Percentiles rank a stretch among this genome's conserved stretches.
Evolutionary conservation across 1,140 invertebrate species (phyloP).

Genomic region (Papilio aristodemus): DNA sequence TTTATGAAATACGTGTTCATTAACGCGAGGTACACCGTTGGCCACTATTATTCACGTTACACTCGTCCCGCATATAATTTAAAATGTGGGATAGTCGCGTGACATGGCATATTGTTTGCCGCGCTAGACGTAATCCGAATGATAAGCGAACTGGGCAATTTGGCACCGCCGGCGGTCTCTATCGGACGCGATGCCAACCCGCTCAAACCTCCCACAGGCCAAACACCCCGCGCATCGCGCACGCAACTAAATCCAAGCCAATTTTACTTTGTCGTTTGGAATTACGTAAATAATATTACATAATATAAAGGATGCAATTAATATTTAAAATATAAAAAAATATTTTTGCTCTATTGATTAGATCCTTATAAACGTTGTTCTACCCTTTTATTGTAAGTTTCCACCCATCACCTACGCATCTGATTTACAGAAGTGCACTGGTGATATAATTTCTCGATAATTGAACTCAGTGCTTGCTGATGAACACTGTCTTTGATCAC

Average conservation of each 20-base stretch:
- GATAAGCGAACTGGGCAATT: constrained; percentile 74
- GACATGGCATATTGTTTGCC: constrained; percentile 50
- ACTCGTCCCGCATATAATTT: constrained; percentile 42
- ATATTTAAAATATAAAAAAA: too few species aligned
- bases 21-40: neutral
- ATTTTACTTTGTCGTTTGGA: constrained; percentile 55
- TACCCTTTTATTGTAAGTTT: too few species aligned
- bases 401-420: too few species aligned
- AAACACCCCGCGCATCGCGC: constrained; percentile 36
- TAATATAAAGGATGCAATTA: neutral
- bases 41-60: constrained; percentile 34
- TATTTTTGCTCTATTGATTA: too few species aligned
- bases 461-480: too few species aligned
- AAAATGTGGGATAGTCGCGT: constrained; percentile 44
- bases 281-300: constrained; percentile 46
- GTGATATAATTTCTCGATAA: too few species aligned
- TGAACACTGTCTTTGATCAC: too few species aligned
- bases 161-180: constrained; percentile 63
- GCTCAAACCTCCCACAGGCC: constrained; percentile 25
- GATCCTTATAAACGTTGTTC: too few species aligned
- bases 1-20: constrained; percentile 2
- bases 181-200: constrained; percentile 62
- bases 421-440: too few species aligned
- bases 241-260: constrained; percentile 45
- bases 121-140: constrained; percentile 63